Percentiles rank a stretch among this genome's conserved stretches.
phyloP scores from a whole-genome alignment of 2,113 vertebrate species.

The Brevimyrus niger region DNA sequence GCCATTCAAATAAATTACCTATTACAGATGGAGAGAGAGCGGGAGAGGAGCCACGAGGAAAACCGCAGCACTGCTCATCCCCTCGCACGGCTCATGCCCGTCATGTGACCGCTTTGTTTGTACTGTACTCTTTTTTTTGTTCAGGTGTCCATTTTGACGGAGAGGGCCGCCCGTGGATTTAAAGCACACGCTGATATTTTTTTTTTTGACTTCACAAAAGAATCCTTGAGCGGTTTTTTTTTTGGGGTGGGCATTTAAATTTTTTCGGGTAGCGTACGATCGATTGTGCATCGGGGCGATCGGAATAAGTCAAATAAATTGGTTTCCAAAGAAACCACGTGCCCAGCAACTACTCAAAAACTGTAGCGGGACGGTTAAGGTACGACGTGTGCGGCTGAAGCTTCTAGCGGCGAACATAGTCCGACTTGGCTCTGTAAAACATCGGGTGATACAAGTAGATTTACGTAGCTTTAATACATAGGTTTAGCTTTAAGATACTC shows the following conservation, averaged over 20 bases:
- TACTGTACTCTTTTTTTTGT: neutral
- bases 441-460: neutral
- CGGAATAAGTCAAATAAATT: neutral
- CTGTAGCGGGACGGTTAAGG: neutral
- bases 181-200: neutral
- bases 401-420: neutral
- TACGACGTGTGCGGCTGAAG: neutral
- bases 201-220: neutral
- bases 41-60: constrained; percentile 24
- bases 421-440: neutral
- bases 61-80: constrained; percentile 14
- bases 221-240: neutral
- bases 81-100: neutral
- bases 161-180: neutral
- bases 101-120: neutral
- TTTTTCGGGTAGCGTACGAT: neutral
- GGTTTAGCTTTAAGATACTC: neutral
- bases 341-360: neutral
- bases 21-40: constrained; percentile 11
- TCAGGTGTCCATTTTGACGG: neutral
- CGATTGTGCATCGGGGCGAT: neutral
- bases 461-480: neutral
- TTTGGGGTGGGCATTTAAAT: neutral
- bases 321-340: neutral
- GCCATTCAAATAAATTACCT: constrained; percentile 33